Evolutionary conservation across 1,140 invertebrate genomes (phyloP), one percentile per base, ranked within the genome.

Genomic region (Druon quercuslanigerum): DNA sequence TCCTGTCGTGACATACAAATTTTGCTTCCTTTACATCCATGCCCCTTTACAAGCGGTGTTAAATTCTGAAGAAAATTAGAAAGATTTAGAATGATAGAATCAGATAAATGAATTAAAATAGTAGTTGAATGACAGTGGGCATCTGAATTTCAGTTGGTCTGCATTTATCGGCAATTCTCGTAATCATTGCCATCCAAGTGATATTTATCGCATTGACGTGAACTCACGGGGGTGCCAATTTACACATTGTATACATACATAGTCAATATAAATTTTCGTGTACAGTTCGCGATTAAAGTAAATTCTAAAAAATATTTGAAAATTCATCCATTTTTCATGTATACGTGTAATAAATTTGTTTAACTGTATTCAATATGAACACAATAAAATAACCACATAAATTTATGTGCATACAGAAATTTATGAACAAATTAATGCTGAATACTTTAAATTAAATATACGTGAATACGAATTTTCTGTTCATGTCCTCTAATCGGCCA

Each of bases 241-340:
- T 81, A 81, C 81, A 79, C 74, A 77, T 72, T 81, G 81, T 81
- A 81, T 79, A 33, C 25, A 33, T 33, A 5, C 25, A 33, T 3
- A 79, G 80, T 54, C 75, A 74, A 66, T 81, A 83, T 83, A 77
- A 83, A 81, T 81, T 79, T 81, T 79, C 75, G 72, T 77, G 79
- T 81, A 78, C 75, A 51, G 77, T 51, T 17, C 40, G 13, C 72
- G 72, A 80, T 82, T 78, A 80, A 80, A 76, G 71, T 66, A 54
- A 51, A 57, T 16, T 80, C 79, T 80, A 76, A 74, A 72, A 79
- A 74, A 33, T 33, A 33, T 33, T 33, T 33, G 25, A 5, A 33
- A 33, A 5, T 33, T 33, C 25, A 3, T 33, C 25, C 5, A 5
- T 33, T 33, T 25, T 33, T 33, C 25, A 33, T 33, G 25, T 33